A percentile compares a stretch with the other conserved stretches of the same genome.
Conservation (phyloP, 2,797 vertebrate genomes). For the Sebastes kiyomatsui region DNA sequence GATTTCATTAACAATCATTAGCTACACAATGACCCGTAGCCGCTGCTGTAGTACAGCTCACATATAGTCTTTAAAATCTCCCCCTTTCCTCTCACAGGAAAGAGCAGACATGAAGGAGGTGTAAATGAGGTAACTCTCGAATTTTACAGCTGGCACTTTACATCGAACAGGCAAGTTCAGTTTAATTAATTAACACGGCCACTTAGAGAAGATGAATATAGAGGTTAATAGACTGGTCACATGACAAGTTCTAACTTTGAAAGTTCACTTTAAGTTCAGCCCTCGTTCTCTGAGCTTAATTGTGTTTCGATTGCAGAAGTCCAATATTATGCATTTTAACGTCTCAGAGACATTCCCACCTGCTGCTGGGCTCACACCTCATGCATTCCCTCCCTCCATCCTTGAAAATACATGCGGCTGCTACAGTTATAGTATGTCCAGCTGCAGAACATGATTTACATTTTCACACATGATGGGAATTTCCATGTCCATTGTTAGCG, state of each 20-base stretch:
- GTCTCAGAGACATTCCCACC: neutral
- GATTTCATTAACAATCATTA: constrained; percentile 35
- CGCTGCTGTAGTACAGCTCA: neutral
- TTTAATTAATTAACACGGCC: constrained; percentile 47
- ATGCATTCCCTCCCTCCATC: neutral
- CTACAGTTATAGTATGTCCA: constrained; percentile 18
- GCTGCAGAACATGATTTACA: constrained; percentile 26
- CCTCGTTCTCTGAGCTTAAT: neutral
- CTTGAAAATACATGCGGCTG: constrained; percentile 6
- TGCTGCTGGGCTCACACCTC: neutral
- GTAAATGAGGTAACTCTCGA: constrained; percentile 26
- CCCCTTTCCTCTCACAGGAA: constrained; percentile 6
- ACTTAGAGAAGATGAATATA: constrained; percentile 45
- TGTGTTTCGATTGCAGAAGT: constrained; percentile 1
- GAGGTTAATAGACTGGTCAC: constrained; percentile 31
- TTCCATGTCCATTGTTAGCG: constrained; percentile 36
- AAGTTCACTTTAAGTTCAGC: constrained; percentile 5
- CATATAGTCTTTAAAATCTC: neutral
- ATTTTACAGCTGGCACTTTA: constrained; percentile 25
- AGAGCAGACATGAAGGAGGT: constrained; percentile 12
- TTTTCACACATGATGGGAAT: constrained; percentile 41
- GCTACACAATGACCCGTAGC: constrained; percentile 6
- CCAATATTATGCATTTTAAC: neutral
- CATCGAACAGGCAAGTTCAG: constrained; percentile 18
- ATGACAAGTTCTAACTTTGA: constrained; percentile 2